These are phyloP conservation scores for Acrossocheilus wenchowensis DNA, from an alignment of 2,797 vertebrate species.

Conservation along the genomic window DNA sequence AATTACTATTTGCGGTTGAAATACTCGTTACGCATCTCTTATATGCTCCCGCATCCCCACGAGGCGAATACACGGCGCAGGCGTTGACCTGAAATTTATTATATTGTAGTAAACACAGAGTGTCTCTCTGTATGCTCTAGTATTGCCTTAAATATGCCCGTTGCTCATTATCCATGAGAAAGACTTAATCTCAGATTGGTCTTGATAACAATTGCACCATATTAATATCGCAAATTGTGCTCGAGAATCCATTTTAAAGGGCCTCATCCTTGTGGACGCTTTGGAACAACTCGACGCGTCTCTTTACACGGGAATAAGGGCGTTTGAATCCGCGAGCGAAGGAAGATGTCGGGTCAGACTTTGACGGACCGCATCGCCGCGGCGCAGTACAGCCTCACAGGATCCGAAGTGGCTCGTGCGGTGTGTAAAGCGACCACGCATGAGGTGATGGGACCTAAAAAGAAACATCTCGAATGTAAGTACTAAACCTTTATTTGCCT, in stretches of 20 bases:
- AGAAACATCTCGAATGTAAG: conserved; percentile 99
- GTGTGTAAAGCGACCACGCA: conserved; percentile 99
- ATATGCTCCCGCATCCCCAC: conserved; percentile 30
- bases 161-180: conserved; percentile 38
- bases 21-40: conserved; percentile 47
- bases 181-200: conserved; percentile 22
- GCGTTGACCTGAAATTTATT: conserved; percentile 29
- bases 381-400: conserved; percentile 97
- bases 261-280: conserved; percentile 53
- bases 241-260: conserved; percentile 5
- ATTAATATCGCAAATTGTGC: neutral
- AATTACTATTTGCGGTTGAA: conserved; percentile 20
- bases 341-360: conserved; percentile 99
- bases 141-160: neutral
- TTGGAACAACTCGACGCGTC: conserved; percentile 61
- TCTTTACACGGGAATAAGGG: conserved; percentile 58
- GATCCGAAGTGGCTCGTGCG: conserved; percentile 93
- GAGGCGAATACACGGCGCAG: conserved; percentile 38
- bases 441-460: conserved; percentile 97
- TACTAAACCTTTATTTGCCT: conserved; percentile 46
- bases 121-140: neutral
- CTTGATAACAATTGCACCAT: neutral
- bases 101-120: conserved; percentile 12
- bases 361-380: conserved; percentile 99
- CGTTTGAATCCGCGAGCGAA: conserved; percentile 61